Percentiles rank a stretch among this genome's conserved stretches.
Evolutionary conservation across 2,888 invertebrate genomes (phyloP).

Genomic region (Halictus quadricinctus): DNA sequence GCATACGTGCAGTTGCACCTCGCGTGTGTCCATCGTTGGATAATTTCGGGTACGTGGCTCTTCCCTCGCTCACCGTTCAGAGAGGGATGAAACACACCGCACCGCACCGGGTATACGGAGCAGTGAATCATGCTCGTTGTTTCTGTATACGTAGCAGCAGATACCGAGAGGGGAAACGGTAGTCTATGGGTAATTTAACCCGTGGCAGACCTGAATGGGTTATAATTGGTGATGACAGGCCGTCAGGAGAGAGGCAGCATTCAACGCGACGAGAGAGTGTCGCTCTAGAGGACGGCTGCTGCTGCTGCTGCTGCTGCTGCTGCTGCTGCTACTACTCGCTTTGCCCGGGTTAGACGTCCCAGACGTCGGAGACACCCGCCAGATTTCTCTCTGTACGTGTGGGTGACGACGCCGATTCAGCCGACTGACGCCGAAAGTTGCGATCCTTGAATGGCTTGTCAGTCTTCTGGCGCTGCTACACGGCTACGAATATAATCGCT

Average conservation of each 20-base stretch:
- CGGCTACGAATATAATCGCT: constrained; percentile 24
- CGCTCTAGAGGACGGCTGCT: constrained; percentile 53
- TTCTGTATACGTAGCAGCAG: constrained; percentile 57
- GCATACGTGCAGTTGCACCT: constrained; percentile 45
- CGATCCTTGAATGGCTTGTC: constrained; percentile 40
- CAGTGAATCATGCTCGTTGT: constrained; percentile 73
- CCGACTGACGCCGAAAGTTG: constrained; percentile 37
- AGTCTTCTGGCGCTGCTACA: constrained; percentile 13
- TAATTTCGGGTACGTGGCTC: constrained; percentile 51
- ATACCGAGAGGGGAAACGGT: constrained; percentile 48
- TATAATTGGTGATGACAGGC: constrained; percentile 81
- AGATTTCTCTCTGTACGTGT: constrained; percentile 30
- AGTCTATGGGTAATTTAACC: constrained; percentile 78
- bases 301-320: background rate
- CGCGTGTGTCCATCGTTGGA: constrained; percentile 40
- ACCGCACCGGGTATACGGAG: constrained; percentile 21
- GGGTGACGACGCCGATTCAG: constrained; percentile 53
- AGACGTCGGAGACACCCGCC: constrained; percentile 48
- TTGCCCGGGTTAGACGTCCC: constrained; percentile 8
- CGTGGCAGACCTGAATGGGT: constrained; percentile 76
- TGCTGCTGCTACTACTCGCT: background rate
- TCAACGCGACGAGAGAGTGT: constrained; percentile 60
- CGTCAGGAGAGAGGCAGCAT: constrained; percentile 69
- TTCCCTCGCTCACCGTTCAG: constrained; percentile 24
- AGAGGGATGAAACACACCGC: constrained; percentile 22